Evolutionary conservation across 2,888 invertebrate genomes (phyloP), one percentile per base, ranked within the genome.

Genomic region (Hedya salicella): DNA sequence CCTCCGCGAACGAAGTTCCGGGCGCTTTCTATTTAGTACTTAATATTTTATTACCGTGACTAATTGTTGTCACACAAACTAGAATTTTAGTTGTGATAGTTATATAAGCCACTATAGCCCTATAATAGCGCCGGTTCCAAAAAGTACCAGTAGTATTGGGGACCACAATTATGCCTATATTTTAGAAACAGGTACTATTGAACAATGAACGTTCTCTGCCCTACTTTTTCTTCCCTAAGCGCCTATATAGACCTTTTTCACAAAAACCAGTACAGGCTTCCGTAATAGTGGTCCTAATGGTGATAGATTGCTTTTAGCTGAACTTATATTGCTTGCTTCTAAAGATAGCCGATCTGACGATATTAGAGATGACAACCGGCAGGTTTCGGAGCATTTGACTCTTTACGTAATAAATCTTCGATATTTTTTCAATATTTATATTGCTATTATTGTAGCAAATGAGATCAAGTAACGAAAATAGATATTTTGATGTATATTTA

Each of bases 221-320:
- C 64, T 52, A 52, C 52, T 46, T 64, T 48, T 16, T 36, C 16
- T 40, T 39, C 30, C 36, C 36, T 46, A 60, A 39, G 32, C 39
- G 36, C 36, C 39, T 32, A 32, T 59, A 36, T 48, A 48, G 48
- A 53, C 46, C 60, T 40, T 66, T 60, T 42, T 48, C 60, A 54
- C 60, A 66, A 52, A 64, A 64, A 64, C 21, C 44, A 48, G 60
- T 60, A 60, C 65, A 56, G 52, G 40, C 53, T 49, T 57, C 30
- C 48, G 53, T 66, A 60, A 66, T 66, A 60, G 60, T 66, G 48
- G 40, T 40, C 60, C 46, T 66, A 66, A 66, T 66, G 65, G 60
- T 53, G 65, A 66, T 60, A 60, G 46, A 66, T 66, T 39, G 60
- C 39, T 54, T 53, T 48, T 46, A 53, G 25, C 65, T 39, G 30